phyloP scores from a whole-genome alignment of 2,797 vertebrate species.

The Champsocephalus gunnari region DNA sequence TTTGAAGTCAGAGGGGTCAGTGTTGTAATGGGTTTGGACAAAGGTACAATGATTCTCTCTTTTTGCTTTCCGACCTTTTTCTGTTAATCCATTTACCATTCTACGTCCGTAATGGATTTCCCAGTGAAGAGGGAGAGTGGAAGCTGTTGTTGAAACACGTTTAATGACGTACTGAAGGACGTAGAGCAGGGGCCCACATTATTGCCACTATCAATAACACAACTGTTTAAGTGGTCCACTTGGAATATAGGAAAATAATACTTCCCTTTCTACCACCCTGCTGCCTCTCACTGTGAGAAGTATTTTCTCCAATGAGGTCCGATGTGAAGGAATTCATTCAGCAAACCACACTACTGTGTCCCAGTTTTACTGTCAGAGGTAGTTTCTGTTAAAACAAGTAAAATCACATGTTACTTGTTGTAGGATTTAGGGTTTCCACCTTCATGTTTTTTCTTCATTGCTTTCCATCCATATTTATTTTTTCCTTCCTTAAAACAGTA shows the following conservation, averaged over 20 bases:
- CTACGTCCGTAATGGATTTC: slow-evolving; percentile 79
- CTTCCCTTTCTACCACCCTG: slow-evolving; percentile 76
- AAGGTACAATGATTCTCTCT: slow-evolving; percentile 78
- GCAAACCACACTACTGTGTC: slow-evolving; percentile 73
- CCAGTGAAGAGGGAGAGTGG: slow-evolving; percentile 74
- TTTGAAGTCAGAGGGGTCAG: slow-evolving; percentile 83
- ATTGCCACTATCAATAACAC: slow-evolving; percentile 84
- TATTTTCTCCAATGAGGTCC: slow-evolving; percentile 72
- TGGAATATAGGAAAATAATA: slow-evolving; percentile 81
- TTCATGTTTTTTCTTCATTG: slow-evolving; percentile 56
- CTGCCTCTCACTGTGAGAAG: slow-evolving; percentile 69
- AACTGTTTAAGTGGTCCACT: slow-evolving; percentile 82
- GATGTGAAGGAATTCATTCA: slow-evolving; percentile 74
- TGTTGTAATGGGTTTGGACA: slow-evolving; percentile 83
- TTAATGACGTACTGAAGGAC: slow-evolving; percentile 80
- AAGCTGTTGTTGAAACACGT: slow-evolving; percentile 79
- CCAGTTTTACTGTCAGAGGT: slow-evolving; percentile 76
- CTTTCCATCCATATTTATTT: slow-evolving; percentile 76
- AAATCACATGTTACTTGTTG: slow-evolving; percentile 75
- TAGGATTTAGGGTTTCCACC: slow-evolving; percentile 79
- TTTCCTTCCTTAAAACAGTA: slow-evolving; percentile 78
- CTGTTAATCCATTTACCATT: slow-evolving; percentile 85
- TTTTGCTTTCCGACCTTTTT: slow-evolving; percentile 69
- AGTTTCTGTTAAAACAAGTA: slow-evolving; percentile 74
- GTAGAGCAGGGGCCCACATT: slow-evolving; percentile 75